Evolutionary conservation across 2,797 vertebrate species (phyloP).

Genomic region (Cottoperca gobio): DNA sequence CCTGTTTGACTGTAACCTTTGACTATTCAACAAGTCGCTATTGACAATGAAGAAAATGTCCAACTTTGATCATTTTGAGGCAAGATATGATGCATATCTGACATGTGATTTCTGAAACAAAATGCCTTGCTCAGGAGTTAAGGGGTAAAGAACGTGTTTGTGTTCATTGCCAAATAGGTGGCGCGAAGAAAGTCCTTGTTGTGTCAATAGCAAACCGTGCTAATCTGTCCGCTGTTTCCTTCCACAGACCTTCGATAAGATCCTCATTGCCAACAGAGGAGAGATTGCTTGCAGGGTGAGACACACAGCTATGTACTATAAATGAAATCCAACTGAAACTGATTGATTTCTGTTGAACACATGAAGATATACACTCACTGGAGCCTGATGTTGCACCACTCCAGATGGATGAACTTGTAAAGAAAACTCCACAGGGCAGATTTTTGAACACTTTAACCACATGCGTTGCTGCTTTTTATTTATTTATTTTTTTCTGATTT

Average conservation of each 20-base stretch:
- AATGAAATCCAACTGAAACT: neutral
- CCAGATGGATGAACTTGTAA: neutral
- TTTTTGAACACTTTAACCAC: neutral
- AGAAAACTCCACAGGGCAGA: neutral
- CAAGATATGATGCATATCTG: neutral
- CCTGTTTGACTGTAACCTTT: neutral
- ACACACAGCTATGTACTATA: neutral
- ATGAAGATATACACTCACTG: neutral
- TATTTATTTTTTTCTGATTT: neutral
- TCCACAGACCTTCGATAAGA: slow-evolving; percentile 95
- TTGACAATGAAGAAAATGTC: neutral
- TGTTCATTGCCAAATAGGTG: neutral
- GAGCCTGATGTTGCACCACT: neutral
- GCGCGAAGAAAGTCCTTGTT: slow-evolving; percentile 24
- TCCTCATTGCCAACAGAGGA: slow-evolving; percentile 98
- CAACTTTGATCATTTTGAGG: neutral
- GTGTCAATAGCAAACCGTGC: slow-evolving; percentile 21
- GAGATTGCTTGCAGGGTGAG: slow-evolving; percentile 98
- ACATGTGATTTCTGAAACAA: neutral
- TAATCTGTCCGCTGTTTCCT: slow-evolving; percentile 44
- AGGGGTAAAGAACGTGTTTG: neutral
- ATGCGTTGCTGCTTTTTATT: neutral
- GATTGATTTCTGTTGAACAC: neutral
- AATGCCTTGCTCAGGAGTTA: neutral
- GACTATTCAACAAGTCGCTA: neutral